Percentiles rank a stretch among this genome's conserved stretches.
Evolutionary conservation across 1,140 invertebrate genomes (phyloP).

Genomic region (Sarcophaga bullata): DNA sequence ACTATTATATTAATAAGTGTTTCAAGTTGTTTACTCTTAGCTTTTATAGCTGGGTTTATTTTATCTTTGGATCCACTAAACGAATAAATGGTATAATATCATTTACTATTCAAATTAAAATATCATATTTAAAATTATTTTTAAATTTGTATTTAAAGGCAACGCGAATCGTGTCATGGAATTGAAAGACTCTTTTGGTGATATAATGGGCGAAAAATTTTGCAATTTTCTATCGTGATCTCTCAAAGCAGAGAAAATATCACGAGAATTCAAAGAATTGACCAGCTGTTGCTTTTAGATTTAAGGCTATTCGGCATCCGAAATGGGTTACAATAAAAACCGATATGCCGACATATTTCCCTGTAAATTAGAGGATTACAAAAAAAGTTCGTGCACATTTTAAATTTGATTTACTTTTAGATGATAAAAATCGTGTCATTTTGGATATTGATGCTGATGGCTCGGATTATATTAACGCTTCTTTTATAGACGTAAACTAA

Average conservation of each 20-base stretch:
- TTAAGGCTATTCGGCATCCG: conserved; percentile 67
- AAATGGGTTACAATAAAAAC: conserved; percentile 80
- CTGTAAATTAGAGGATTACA: conserved; percentile 68
- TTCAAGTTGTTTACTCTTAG: conserved; percentile 52
- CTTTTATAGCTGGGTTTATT: conserved; percentile 54
- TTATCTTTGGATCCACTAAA: conserved; percentile 58
- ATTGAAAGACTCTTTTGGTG: conserved; percentile 61
- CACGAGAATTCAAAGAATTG: conserved; percentile 70
- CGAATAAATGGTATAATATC: conserved; percentile 52
- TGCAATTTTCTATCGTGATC: conserved; percentile 68
- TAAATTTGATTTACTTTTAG: conserved; percentile 67
- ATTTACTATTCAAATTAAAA: neutral
- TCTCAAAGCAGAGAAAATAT: conserved; percentile 69
- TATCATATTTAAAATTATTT: neutral
- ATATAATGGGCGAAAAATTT: conserved; percentile 69
- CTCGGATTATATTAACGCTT: conserved; percentile 85
- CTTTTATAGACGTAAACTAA: conserved; percentile 77
- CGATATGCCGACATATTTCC: conserved; percentile 84
- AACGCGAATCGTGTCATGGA: conserved; percentile 57
- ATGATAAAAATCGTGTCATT: conserved; percentile 80
- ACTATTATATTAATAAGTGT: conserved; percentile 58
- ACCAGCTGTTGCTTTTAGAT: conserved; percentile 67
- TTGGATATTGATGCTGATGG: conserved; percentile 73
- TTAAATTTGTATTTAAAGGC: conserved; percentile 46
- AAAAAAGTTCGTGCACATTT: too few species aligned